Percentiles rank a stretch among this genome's conserved stretches.
These are phyloP conservation scores for Ascaphus truei DNA, from an alignment of 2,113 vertebrate species.

Conservation along the genomic window DNA sequence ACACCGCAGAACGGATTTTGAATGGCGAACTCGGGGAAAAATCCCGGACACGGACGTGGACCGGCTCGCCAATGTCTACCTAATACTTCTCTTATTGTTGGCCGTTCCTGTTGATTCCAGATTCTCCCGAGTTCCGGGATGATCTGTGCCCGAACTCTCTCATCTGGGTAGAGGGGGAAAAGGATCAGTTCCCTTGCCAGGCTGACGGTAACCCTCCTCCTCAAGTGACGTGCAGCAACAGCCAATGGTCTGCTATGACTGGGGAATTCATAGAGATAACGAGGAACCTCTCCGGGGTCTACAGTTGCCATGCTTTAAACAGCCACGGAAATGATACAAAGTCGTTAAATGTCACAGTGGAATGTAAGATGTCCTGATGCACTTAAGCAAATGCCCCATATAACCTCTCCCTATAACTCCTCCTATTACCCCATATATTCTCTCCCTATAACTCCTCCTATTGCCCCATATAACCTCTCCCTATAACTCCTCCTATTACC, in stretches of 20 bases:
- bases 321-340: background rate
- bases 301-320: background rate
- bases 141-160: background rate
- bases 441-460: too few species aligned
- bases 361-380: constrained; percentile 10
- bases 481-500: too few species aligned
- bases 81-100: background rate
- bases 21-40: too few species aligned
- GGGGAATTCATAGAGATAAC: background rate
- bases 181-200: background rate
- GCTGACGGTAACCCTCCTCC: background rate
- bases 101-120: background rate
- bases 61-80: background rate
- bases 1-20: too few species aligned
- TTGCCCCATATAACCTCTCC: too few species aligned
- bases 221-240: background rate
- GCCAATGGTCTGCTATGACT: too few species aligned
- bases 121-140: background rate
- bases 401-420: too few species aligned
- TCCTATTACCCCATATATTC: too few species aligned
- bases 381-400: too few species aligned
- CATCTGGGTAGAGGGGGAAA: background rate
- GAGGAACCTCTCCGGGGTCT: background rate
- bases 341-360: background rate
- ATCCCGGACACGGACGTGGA: too few species aligned